Base-by-base conservation (phyloP, 2,113 vertebrate species). In the Hystrix cristata region DNA sequence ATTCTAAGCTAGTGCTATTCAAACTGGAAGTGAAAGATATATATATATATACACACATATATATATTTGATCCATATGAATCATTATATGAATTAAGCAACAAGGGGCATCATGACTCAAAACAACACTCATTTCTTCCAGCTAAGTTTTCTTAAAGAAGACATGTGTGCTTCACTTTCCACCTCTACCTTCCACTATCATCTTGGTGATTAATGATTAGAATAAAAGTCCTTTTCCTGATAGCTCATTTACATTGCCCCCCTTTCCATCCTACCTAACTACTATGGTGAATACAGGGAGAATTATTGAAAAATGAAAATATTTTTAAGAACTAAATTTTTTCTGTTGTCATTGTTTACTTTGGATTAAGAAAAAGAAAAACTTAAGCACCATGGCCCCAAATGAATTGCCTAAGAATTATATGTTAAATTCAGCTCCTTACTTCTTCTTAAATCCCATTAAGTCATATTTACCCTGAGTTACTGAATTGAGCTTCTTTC, bases 101-200 rank as follows among this genome's bases (percentile, higher is more conserved):
- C 29, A 78, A 80, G 25, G 21, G 4, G 7, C 85, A 86, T 65
- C 18, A 25, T 91, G 94, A 71, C 29, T 87, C 57, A 92, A 57
- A 97, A 90, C 21, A 90, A 87, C 23, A 80, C 38, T 43, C 64
- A 65, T 87, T 92, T 87, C 27, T 89, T 93, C 57, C 48, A 92
- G 76, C 43, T 92, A 82, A 31, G 10, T 89, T 82, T 94, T 72
- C 89, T 96, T 82, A 89, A 97, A 82, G 78, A 96, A 93, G 65
- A 87, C 13, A 9, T 34, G 19, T 87, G 27, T 93, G 65, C 51
- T 92, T 95, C 43, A 65, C 83, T 87, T 95, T n/a, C 29, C 38
- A 84, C 38, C 16, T 88, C 82, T 78, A 14, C 14, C 25, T 96
- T 91, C 43, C 46, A 55, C 43, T 65, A 23, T 51, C n/a, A 83